Evolutionary conservation across 1,140 invertebrate genomes (phyloP).

Genomic region (Danaus plexippus): DNA sequence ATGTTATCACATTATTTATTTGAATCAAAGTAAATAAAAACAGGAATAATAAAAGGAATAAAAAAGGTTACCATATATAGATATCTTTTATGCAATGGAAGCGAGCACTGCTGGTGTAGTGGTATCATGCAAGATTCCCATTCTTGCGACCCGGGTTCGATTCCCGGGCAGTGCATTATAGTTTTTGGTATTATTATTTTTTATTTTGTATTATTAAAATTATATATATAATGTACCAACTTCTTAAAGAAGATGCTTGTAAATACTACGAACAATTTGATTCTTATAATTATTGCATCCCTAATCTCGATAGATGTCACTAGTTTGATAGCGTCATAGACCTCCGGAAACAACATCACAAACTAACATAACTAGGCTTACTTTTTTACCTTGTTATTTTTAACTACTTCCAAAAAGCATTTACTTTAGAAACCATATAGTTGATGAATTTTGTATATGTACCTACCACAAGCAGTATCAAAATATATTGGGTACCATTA

Average conservation of each 20-base stretch:
- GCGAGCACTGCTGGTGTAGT: conserved; percentile 92
- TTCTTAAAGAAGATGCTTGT: no score
- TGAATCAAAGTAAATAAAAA: not conserved
- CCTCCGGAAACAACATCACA: no score
- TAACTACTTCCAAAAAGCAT: no score
- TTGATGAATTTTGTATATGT: no score
- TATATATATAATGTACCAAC: not conserved
- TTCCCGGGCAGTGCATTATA: conserved; percentile 90
- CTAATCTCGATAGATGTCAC: no score
- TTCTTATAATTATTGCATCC: no score
- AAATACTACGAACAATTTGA: no score
- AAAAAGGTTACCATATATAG: not conserved
- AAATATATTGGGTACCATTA: not conserved
- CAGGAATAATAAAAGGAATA: not conserved
- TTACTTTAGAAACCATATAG: no score
- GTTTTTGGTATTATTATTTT: conserved; percentile 9
- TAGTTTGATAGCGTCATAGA: no score
- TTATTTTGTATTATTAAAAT: conserved; percentile 5
- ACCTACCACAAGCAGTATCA: not conserved
- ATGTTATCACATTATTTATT: no score
- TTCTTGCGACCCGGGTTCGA: conserved; percentile 96
- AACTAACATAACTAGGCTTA: no score
- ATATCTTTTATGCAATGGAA: not conserved
- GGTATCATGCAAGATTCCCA: conserved; percentile 98
- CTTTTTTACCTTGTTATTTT: no score